Evolutionary conservation across 2,797 vertebrate genomes (phyloP), one percentile per base, ranked within the genome.

Genomic region (Cuniculus paca): DNA sequence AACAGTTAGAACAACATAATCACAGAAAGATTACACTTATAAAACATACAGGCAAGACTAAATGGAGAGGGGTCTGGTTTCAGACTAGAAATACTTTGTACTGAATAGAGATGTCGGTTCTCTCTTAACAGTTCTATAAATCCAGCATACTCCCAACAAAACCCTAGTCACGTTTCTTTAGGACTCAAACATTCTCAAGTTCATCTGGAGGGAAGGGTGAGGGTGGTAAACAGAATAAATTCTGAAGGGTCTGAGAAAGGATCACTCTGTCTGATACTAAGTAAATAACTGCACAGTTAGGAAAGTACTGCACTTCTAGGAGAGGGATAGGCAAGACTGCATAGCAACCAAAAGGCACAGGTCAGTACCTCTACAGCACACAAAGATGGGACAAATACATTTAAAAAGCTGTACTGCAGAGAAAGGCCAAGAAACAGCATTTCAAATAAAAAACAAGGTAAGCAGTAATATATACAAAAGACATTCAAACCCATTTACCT

Each of bases 171-270:
- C 39, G 80, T 68, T 91, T 95, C 48, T 78, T 50, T 42, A 90
- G 61, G 39, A 93, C 14, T 85, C 28, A 93, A 93, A 93, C 60
- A 87, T 61, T 72, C 54, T 79, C 63, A 94, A 86, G n/a, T 92
- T 93, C 72, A 70, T 63, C 50, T 87, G 45, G 45, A 88, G 88
- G 63, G 3, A 68, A 90, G 2, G 79, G 52, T 88, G 14, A 85
- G 39, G 22, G 36, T 9, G 68, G 52, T 68, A 1, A 20, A 58
- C 50, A 68, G 6, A 65, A 48, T n/a, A 36, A 88, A 61, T 45
- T n/a, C 26, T 83, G 8, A 88, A 75, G 56, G 20, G 65, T 81
- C 17, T 60, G 26, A 48, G 54, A 50, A 89, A 26, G 10, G 56
- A 86, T 14, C 45, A 78, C 89, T 93, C n/a, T 36, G 79, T 45